phyloP scores from a whole-genome alignment of 2,797 vertebrate genomes.

The Siniperca obscura region DNA sequence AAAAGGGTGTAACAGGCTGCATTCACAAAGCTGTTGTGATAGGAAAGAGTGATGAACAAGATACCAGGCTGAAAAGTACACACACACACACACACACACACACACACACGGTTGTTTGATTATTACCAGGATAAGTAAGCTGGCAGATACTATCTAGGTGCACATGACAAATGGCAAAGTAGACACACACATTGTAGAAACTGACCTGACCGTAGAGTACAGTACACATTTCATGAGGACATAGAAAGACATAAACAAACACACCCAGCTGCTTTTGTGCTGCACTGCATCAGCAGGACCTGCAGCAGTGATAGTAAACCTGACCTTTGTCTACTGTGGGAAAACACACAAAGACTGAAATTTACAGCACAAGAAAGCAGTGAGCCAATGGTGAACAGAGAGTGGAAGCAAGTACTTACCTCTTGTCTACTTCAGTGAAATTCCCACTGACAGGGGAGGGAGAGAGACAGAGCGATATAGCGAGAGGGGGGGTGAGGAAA shows the following conservation, averaged over 20 bases:
- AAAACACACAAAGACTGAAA: slow-evolving; percentile 38
- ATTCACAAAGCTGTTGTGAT: slow-evolving; percentile 6
- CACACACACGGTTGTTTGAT: slow-evolving; percentile 30
- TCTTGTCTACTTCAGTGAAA: slow-evolving; percentile 74
- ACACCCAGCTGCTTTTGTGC: slow-evolving; percentile 23
- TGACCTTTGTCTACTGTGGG: slow-evolving; percentile 36
- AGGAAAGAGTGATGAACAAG: slow-evolving; percentile 17
- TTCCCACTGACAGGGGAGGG: slow-evolving; percentile 48
- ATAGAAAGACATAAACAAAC: background rate
- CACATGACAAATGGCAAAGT: slow-evolving; percentile 38
- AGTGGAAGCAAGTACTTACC: slow-evolving; percentile 71
- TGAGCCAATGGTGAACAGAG: slow-evolving; percentile 8
- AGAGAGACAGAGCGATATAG: slow-evolving; percentile 16
- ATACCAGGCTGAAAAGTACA: slow-evolving; percentile 15
- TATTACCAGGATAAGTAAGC: slow-evolving; percentile 27
- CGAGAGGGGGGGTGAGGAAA: too few relatives aligned
- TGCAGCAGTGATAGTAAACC: slow-evolving; percentile 16
- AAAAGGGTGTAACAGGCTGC: slow-evolving; percentile 29
- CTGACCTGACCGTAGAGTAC: background rate
- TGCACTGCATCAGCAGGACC: slow-evolving; percentile 6
- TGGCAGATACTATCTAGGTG: slow-evolving; percentile 5
- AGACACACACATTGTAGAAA: slow-evolving; percentile 16
- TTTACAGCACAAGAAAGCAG: slow-evolving; percentile 19
- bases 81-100: background rate
- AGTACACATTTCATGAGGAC: slow-evolving; percentile 9